Conservation (phyloP, 2,797 vertebrate species). For the Scolopax bukidnonensis region DNA sequence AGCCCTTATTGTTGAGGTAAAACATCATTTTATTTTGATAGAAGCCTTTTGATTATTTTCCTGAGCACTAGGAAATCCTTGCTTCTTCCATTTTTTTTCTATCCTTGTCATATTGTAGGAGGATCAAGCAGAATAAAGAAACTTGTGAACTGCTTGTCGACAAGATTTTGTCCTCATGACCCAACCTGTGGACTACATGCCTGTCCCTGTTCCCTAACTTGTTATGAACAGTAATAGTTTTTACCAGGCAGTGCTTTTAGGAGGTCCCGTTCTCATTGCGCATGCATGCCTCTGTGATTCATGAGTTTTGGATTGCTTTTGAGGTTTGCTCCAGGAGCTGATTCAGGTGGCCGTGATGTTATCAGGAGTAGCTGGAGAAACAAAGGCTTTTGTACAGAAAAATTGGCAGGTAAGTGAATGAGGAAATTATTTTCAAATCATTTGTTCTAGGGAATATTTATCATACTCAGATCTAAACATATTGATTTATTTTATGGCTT, state of each 20-base stretch:
- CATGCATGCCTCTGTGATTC: neutral
- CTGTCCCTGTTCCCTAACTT: neutral
- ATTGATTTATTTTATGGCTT: conserved; percentile 49
- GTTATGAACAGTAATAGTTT: neutral
- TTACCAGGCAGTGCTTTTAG: neutral
- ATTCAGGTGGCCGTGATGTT: conserved; percentile 42
- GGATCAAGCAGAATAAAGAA: neutral
- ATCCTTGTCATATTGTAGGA: neutral
- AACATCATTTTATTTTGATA: neutral
- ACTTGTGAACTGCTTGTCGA: neutral
- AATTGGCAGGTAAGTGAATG: conserved; percentile 29
- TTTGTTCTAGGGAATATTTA: conserved; percentile 35
- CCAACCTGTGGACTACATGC: neutral
- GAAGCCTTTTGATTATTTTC: neutral
- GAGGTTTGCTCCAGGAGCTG: neutral
- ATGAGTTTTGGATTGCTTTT: neutral
- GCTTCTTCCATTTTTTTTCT: neutral
- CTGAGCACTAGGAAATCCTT: neutral
- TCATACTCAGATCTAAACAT: conserved; percentile 24
- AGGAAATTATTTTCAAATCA: conserved; percentile 36
- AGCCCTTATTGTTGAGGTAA: neutral
- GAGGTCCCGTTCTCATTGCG: neutral
- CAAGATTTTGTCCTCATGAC: neutral
- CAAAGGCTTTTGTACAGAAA: conserved; percentile 21
- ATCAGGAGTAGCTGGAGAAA: conserved; percentile 25